These are phyloP conservation scores for Drosophila albomicans DNA, from an alignment of 1,140 invertebrate genomes.

Conservation along the genomic window DNA sequence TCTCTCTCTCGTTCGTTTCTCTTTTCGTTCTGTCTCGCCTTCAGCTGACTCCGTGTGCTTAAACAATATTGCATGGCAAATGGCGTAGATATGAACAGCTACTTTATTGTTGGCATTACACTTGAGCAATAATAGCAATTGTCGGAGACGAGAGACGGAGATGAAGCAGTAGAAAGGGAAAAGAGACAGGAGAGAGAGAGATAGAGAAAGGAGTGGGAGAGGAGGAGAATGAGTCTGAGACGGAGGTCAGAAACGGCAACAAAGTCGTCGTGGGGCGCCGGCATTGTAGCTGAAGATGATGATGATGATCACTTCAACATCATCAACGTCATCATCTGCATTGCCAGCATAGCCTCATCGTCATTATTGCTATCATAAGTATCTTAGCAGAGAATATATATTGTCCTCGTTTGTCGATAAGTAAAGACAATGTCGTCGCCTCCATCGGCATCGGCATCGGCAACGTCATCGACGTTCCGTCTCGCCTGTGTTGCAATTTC, in stretches of 20 bases:
- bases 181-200: too few relatives aligned
- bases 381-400: conserved; percentile 25
- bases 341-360: conserved; percentile 8
- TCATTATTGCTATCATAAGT: conserved; percentile 19
- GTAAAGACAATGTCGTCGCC: conserved; percentile 37
- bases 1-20: background rate
- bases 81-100: conserved; percentile 62
- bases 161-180: background rate
- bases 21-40: background rate
- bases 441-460: background rate
- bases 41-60: conserved; percentile 35
- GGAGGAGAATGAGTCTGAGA: background rate
- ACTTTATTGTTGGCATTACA: conserved; percentile 64
- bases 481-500: conserved; percentile 52
- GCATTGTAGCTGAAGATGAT: conserved; percentile 3
- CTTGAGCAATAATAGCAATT: conserved; percentile 63
- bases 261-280: conserved; percentile 7
- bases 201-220: too few relatives aligned
- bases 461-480: background rate
- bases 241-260: conserved; percentile 4
- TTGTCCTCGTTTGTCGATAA: conserved; percentile 49
- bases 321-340: conserved; percentile 6
- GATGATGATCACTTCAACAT: conserved; percentile 29
- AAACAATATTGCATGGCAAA: conserved; percentile 63
- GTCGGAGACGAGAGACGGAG: conserved; percentile 32